Base-by-base conservation (phyloP, 2,888 invertebrate species). In the Thecophora atra region DNA sequence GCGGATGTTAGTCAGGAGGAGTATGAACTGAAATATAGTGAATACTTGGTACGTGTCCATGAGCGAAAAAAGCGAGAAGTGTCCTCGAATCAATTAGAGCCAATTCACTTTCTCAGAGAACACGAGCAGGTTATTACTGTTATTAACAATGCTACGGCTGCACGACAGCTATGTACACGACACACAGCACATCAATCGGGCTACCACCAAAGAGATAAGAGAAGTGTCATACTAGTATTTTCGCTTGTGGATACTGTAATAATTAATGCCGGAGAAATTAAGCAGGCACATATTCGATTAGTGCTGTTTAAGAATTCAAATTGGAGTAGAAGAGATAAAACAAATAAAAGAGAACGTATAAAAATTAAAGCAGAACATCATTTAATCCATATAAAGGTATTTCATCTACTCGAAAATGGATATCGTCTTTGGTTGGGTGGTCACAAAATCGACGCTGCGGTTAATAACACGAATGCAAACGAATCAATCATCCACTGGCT, bases 1-100 rank as follows among this genome's bases (percentile, higher is more conserved):
- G 90, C 90, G 79, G 91, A 91, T 86, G 89, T 91, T 78, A 91
- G 91, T 79, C 90, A 90, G 83, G 84, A 88, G 75, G 91, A 91
- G 82, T 91, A 91, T 84, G 87, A 88, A 71, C 87, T 88, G 76
- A 91, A 90, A 86, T 90, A 91, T 86, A 85, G 86, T 76, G 88
- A 89, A 83, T 91, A 91, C 84, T 87, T 91, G 79, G 80, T 83
- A 60, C 84, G 86, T 51, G 81, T 87, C 19, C 84, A 82, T 58
- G 81, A 84, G 75, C 83, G 85, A 21, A 81, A 78, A 28, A 70
- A 73, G 28, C 78, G 77, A 2, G 78, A 78, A 30, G 24, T 78
- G 17, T 37, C 42, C 0, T 30, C 62, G 52, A 70, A 69, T 37
- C 47, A 69, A 24, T 17, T 74, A 0, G 56, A 75, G 19, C 37